phyloP scores from a whole-genome alignment of 2,113 vertebrate genomes.

The Apodemus sylvaticus region DNA sequence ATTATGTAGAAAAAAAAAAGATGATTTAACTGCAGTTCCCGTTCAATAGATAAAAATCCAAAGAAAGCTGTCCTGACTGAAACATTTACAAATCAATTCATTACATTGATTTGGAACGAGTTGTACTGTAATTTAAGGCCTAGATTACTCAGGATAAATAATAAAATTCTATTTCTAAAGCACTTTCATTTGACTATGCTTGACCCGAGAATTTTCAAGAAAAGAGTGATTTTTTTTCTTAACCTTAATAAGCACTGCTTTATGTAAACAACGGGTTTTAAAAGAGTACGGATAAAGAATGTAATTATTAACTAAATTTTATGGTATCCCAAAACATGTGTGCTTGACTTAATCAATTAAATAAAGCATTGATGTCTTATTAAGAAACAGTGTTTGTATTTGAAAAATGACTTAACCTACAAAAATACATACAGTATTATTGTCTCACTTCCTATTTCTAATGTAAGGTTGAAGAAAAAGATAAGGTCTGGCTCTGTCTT shows the following conservation, averaged over 20 bases:
- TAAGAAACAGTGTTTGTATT: slow-evolving; percentile 50
- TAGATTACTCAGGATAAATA: slow-evolving; percentile 74
- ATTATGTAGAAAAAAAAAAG: slow-evolving; percentile 70
- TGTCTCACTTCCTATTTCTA: slow-evolving; percentile 1
- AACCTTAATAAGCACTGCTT: slow-evolving; percentile 14
- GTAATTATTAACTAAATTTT: slow-evolving; percentile 28
- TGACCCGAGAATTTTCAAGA: slow-evolving; percentile 64
- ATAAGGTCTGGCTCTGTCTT: not conserved
- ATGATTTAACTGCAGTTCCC: slow-evolving; percentile 71
- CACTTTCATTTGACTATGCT: slow-evolving; percentile 27
- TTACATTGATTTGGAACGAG: slow-evolving; percentile 77
- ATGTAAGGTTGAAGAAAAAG: slow-evolving; percentile 21
- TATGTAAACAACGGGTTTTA: not conserved
- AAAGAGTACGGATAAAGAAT: slow-evolving; percentile 10
- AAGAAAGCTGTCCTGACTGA: slow-evolving; percentile 72
- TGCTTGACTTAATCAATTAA: slow-evolving; percentile 50
- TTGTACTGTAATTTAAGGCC: slow-evolving; percentile 79
- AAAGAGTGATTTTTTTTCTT: slow-evolving; percentile 35
- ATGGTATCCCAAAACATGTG: not conserved
- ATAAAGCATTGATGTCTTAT: slow-evolving; percentile 37
- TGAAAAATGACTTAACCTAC: slow-evolving; percentile 20
- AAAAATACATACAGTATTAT: not conserved
- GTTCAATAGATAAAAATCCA: slow-evolving; percentile 78
- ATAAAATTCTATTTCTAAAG: slow-evolving; percentile 72
- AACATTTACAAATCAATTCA: slow-evolving; percentile 78